A percentile compares a stretch with the other conserved stretches of the same genome.
Evolutionary conservation across 2,888 invertebrate species (phyloP).

Genomic region (Eulithis prunata): DNA sequence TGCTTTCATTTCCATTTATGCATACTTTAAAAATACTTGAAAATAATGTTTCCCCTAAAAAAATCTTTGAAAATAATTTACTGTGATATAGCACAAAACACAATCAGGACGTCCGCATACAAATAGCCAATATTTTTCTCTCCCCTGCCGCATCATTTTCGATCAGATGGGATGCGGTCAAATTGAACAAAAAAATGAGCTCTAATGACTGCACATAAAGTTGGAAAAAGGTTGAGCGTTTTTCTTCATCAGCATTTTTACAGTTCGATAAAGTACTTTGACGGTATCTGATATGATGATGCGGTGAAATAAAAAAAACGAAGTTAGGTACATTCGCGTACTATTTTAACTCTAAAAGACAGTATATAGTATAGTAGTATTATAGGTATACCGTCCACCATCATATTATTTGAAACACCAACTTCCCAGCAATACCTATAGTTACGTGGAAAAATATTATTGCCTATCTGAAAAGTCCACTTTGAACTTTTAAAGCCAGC

Average conservation of each 20-base stretch:
- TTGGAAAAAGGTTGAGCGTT: conserved; percentile 16
- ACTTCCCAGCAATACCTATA: too few species aligned
- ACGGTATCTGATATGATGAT: conserved; percentile 17
- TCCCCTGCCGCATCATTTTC: conserved; percentile 18
- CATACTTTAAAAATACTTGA: not conserved
- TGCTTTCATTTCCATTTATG: too few species aligned
- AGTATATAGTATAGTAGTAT: too few species aligned
- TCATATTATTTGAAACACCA: too few species aligned
- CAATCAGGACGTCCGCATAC: conserved; percentile 14
- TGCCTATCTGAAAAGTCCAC: too few species aligned
- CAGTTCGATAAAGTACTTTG: conserved; percentile 10
- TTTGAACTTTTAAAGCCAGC: too few species aligned
- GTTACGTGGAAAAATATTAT: too few species aligned
- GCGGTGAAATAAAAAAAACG: not conserved
- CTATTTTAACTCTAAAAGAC: too few species aligned
- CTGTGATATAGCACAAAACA: conserved; percentile 8
- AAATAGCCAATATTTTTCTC: conserved; percentile 21
- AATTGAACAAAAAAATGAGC: conserved; percentile 18
- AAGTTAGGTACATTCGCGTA: too few species aligned
- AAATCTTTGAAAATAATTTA: conserved; percentile 1
- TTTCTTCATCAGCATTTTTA: conserved; percentile 13
- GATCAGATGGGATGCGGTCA: conserved; percentile 21
- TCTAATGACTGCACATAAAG: conserved; percentile 21
- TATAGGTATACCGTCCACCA: too few species aligned
- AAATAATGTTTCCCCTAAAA: conserved; percentile 1